Evolutionary conservation across 2,888 invertebrate genomes (phyloP).

Genomic region (Leucania comma): DNA sequence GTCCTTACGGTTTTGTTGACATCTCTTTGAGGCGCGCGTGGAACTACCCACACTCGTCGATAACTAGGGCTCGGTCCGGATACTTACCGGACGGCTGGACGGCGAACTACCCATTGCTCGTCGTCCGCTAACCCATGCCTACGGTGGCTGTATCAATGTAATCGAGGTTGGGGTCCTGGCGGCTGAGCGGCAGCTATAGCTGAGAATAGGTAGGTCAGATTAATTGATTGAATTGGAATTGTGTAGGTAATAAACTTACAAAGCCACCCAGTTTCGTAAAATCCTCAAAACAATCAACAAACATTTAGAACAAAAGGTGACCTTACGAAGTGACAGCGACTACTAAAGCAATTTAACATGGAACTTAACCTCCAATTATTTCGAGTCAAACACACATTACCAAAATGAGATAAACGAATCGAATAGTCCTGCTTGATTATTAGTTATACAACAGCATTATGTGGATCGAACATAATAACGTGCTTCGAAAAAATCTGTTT

Average conservation of each 20-base stretch:
- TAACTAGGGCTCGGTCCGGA: too few species aligned
- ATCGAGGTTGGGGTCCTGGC: too few species aligned
- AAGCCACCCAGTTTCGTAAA: conserved; percentile 14
- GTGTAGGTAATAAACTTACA: background rate
- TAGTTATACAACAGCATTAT: conserved; percentile 81
- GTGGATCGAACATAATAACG: conserved; percentile 67
- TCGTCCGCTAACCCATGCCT: too few species aligned
- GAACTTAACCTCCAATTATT: conserved; percentile 69
- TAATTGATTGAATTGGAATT: too few species aligned
- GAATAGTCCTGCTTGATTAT: conserved; percentile 79
- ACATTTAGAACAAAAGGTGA: conserved; percentile 62
- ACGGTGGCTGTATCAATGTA: too few species aligned
- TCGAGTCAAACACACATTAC: conserved; percentile 69
- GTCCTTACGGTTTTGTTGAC: too few species aligned
- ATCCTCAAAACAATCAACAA: conserved; percentile 24
- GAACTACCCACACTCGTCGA: too few species aligned
- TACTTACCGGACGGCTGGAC: too few species aligned
- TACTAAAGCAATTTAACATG: conserved; percentile 72
- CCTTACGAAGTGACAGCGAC: conserved; percentile 67
- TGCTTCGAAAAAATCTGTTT: conserved; percentile 33
- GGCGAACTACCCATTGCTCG: too few species aligned
- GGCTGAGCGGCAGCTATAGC: too few species aligned
- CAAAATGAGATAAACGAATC: conserved; percentile 79
- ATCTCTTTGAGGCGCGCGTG: too few species aligned
- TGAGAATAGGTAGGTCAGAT: background rate